Evolutionary conservation across 35 echinoderm and acorn worm species (phyloP), one percentile per base, ranked within the genome.

Genomic region (Heliocidaris tuberculata): DNA sequence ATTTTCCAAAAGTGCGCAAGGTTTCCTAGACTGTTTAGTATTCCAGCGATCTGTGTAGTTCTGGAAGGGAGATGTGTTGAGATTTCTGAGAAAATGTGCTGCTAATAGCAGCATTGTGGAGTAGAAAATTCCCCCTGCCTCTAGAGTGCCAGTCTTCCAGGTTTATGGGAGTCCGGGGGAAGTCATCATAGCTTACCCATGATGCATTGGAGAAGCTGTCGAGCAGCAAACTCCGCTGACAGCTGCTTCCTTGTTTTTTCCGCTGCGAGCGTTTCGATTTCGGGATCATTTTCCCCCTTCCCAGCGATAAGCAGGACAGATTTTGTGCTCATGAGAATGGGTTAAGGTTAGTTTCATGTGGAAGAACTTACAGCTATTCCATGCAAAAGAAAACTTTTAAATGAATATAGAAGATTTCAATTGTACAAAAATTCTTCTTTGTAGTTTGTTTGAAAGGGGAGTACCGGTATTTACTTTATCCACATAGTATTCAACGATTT

Each of bases 241-340:
- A 78, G 65, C 65, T 78, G 65, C 65, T 78, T 78, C 65, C 65
- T 78, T 78, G 65, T 78, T 78, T 78, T 78, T 78, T 78, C 65
- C 65, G n/a, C 21, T 78, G 7, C 2, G 65, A 78, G 65, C 65
- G 21, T 19, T 78, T 78, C 27, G 17, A 78, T 78, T 78, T 78
- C 21, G 65, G 21, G 17, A 78, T 78, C 65, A 78, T 78, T 78
- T n/a, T 78, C 65, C 27, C 65, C 65, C 65, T 78, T n/a, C 65
- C 65, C 15, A 4, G 21, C 17, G 17, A 70, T 70, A 24, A 70
- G 60, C 65, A 78, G 27, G 21, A 78, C 65, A 78, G 65, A 78
- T 78, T n/a, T 78, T 24, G 19, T 7, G 17, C 21, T 9, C 65
- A 78, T 29, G 65, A 78, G 65, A 27, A 7, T 78, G 65, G 27